Evolutionary conservation across 2,888 invertebrate genomes (phyloP).

Genomic region (Dryadula phaetusa): DNA sequence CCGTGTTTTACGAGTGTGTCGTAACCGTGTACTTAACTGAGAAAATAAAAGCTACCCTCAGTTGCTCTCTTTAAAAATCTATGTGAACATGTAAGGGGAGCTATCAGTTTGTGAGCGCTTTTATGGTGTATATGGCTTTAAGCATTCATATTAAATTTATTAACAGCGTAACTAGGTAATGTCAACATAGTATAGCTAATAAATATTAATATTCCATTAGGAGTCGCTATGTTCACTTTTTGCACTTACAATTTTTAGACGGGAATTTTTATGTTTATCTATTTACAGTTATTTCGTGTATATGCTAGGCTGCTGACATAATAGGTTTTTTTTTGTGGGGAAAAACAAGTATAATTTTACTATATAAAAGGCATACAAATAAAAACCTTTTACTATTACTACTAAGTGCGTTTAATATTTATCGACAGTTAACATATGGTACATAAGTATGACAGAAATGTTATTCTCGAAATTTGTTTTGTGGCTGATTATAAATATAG

Average conservation of each 20-base stretch:
- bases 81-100: slow-evolving; percentile 64
- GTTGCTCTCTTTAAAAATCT: slow-evolving; percentile 70
- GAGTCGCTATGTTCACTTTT: not conserved
- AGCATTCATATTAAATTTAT: slow-evolving; percentile 40
- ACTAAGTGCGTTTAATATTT: not conserved
- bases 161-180: slow-evolving; percentile 26
- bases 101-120: slow-evolving; percentile 40
- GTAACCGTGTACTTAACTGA: slow-evolving; percentile 81
- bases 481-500: slow-evolving; percentile 64
- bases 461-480: slow-evolving; percentile 35
- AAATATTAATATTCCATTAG: slow-evolving; percentile 21
- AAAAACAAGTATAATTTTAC: too few relatives aligned
- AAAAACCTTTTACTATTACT: not conserved
- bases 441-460: slow-evolving; percentile 23
- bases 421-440: not conserved
- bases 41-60: slow-evolving; percentile 72
- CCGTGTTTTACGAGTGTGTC: slow-evolving; percentile 83
- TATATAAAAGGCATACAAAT: too few relatives aligned
- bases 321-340: too few relatives aligned
- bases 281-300: slow-evolving; percentile 11
- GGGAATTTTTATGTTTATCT: slow-evolving; percentile 7
- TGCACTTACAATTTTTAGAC: slow-evolving; percentile 2
- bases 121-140: slow-evolving; percentile 38
- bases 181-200: slow-evolving; percentile 26
- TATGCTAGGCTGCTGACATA: too few relatives aligned